Evolutionary conservation across 2,113 vertebrate genomes (phyloP).

Genomic region (Barnardius zonarius): DNA sequence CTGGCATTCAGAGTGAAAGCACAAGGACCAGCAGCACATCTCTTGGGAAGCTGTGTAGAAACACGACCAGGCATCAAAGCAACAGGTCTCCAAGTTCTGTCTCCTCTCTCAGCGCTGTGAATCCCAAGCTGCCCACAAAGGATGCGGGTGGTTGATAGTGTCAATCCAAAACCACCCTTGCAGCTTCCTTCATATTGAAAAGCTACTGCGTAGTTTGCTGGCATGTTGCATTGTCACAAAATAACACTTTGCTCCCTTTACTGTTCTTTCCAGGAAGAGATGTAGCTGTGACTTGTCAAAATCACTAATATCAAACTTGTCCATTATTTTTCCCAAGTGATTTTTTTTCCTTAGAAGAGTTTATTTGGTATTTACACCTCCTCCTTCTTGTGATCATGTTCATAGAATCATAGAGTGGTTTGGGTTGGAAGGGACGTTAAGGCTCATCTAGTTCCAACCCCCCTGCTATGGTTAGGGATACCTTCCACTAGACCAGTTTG

Average conservation of each 20-base stretch:
- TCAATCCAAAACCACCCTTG: background rate
- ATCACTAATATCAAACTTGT: background rate
- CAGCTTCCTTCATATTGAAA: background rate
- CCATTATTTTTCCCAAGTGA: background rate
- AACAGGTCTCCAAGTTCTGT: background rate
- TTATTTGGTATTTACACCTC: background rate
- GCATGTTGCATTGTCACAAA: background rate
- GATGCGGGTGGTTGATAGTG: accelerated
- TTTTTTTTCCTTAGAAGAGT: background rate
- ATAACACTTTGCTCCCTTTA: background rate
- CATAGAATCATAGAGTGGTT: background rate
- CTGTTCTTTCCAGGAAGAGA: background rate
- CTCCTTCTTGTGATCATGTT: accelerated
- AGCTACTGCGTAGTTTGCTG: background rate
- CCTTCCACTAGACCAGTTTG: background rate
- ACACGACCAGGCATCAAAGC: background rate
- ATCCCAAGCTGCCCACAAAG: background rate
- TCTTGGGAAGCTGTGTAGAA: background rate
- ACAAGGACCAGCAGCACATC: background rate
- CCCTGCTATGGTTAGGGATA: background rate
- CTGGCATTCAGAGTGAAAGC: background rate
- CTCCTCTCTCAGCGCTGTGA: accelerated
- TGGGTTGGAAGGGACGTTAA: background rate
- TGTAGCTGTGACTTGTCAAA: background rate
- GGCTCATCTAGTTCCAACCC: background rate